Base-by-base conservation (phyloP, 30 jellyfish, hydroid and myxozoan genomes). In the Cassiopea andromeda region DNA sequence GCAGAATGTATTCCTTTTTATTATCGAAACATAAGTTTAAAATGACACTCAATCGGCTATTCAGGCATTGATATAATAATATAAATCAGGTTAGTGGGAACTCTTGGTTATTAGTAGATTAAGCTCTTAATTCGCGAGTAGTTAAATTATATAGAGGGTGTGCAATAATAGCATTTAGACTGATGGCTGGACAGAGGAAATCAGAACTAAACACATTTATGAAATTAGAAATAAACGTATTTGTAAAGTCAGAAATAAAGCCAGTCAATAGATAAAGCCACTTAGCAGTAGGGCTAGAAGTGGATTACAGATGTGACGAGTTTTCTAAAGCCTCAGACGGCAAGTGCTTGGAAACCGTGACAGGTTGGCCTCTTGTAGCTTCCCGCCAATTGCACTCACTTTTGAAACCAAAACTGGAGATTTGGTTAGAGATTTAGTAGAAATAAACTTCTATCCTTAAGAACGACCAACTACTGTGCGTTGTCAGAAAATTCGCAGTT, bases 211-310 rank as follows among this genome's bases (percentile, higher is more conserved):
- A 27, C 38, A 27, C 38, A 27, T 27, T 27, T 27, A 27, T 27
- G 38, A 27, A 27, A 27, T 27, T 27, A 27, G 38, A 27, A 27
- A 27, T 27, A 27, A 27, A 27, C 38, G 38, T 27, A 66, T 2
- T 15, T 66, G 45, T 66, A 6, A 13, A 5, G 75, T 19, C 75
- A 66, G 7, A 0, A 66, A 66, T 6, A 66, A 14, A 66, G 75
- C 43, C 43, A 66, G 45, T 19, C 43, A 13, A 10, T 10, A 54
- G 10, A 3, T 54, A 27, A 1, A 43, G 79, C 16, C 27, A 70
- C 79, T 70, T 70, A 70, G 54, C 79, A 70, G 57, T 38, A 43
- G 27, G 10, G 79, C 57, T 17, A 66, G 75, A 66, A 66, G 64
- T 27, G 38, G 38, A 27, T 27, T 27, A 27, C 38, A 27, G 38